phyloP scores from a whole-genome alignment of 1,140 invertebrate species.

The Melanaphis sacchari region DNA sequence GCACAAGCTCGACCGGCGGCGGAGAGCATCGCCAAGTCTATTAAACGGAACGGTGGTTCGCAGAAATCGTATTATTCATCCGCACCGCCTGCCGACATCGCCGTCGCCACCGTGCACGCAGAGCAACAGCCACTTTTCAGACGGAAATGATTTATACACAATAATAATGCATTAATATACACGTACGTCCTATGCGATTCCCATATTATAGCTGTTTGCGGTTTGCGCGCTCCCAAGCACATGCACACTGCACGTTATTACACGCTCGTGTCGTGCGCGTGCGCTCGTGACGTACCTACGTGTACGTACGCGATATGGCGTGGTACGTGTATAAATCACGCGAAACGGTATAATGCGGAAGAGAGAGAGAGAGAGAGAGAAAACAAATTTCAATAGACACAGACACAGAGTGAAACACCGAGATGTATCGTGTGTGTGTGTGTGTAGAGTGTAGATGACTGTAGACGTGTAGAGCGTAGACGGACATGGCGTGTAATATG shows the following conservation, averaged over 20 bases:
- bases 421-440: not conserved
- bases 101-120: not conserved
- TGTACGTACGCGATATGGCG: not conserved
- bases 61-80: slow-evolving; percentile 14
- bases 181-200: not conserved
- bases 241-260: not conserved
- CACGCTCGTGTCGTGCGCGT: not conserved
- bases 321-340: not conserved
- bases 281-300: not conserved
- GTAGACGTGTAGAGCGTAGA: too few relatives aligned
- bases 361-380: not conserved
- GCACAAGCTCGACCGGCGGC: not conserved
- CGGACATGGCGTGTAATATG: too few relatives aligned
- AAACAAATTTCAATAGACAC: not conserved
- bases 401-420: not conserved
- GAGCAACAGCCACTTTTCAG: not conserved
- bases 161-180: slow-evolving; percentile 1
- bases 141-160: not conserved
- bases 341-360: not conserved
- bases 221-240: not conserved
- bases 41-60: slow-evolving; percentile 1
- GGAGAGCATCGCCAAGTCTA: not conserved
- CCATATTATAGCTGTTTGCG: not conserved
- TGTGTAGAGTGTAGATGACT: too few relatives aligned
- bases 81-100: too few relatives aligned